Conservation (phyloP, 2,888 invertebrate species). For the Melipona bicolor region DNA sequence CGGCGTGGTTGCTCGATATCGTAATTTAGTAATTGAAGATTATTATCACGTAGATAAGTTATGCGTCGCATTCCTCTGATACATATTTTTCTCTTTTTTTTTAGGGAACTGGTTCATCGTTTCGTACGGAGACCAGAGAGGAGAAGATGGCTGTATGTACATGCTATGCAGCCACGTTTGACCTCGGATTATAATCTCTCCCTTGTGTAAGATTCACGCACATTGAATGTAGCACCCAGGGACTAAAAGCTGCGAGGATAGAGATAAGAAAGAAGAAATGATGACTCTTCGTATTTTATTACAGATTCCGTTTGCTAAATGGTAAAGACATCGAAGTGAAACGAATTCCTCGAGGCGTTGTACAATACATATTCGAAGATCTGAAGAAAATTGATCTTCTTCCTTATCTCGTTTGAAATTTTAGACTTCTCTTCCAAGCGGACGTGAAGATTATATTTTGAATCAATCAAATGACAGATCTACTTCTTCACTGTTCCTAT, state of each 20-base stretch:
- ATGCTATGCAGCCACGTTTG: not conserved
- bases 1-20: constrained; percentile 14
- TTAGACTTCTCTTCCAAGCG: too few relatives aligned
- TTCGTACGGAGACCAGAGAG: not conserved
- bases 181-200: constrained; percentile 46
- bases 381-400: not conserved
- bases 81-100: constrained; percentile 17
- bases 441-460: not conserved
- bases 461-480: not conserved
- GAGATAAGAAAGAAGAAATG: not conserved
- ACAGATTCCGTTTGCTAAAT: constrained; percentile 3
- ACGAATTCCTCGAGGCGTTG: not conserved
- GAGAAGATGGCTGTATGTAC: not conserved
- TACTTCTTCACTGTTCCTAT: not conserved
- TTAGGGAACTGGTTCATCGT: constrained; percentile 40
- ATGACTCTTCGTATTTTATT: constrained; percentile 4
- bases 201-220: constrained; percentile 12
- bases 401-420: too few relatives aligned
- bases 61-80: constrained; percentile 37
- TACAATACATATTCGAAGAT: not conserved
- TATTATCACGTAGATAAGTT: constrained; percentile 46
- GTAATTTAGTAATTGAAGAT: constrained; percentile 7
- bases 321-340: not conserved
- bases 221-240: constrained; percentile 19
- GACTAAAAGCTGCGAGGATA: not conserved